phyloP scores from a whole-genome alignment of 2,888 invertebrate genomes.

The Hyposoter dolosus region DNA sequence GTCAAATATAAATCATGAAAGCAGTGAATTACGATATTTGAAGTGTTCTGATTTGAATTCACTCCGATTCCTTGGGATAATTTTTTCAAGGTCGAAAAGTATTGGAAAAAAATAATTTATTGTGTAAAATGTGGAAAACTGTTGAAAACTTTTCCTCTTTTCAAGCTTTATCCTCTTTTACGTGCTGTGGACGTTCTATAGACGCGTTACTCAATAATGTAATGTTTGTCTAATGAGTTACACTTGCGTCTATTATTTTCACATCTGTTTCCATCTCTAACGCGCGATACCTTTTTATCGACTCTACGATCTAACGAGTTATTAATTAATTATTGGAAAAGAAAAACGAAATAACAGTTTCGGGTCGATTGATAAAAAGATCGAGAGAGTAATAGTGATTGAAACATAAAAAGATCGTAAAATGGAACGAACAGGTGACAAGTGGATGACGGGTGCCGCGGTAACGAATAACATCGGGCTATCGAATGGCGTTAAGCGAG shows the following conservation, averaged over 20 bases:
- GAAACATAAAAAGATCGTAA: constrained; percentile 5
- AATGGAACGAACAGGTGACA: constrained; percentile 38
- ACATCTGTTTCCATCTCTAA: constrained; percentile 23
- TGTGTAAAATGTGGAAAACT: neutral
- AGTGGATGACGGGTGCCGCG: constrained; percentile 17
- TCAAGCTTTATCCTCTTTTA: neutral
- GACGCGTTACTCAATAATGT: neutral
- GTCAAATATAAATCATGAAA: neutral
- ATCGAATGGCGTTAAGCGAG: constrained; percentile 40
- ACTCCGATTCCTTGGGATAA: neutral
- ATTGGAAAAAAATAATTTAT: neutral
- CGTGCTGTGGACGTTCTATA: neutral
- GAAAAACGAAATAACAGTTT: neutral
- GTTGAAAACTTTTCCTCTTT: neutral
- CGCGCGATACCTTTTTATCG: constrained; percentile 5
- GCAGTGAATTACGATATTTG: neutral
- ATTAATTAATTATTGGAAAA: no score
- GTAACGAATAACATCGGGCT: constrained; percentile 44
- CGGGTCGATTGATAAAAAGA: constrained; percentile 1
- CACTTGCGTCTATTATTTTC: constrained; percentile 35
- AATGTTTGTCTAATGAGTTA: constrained; percentile 37
- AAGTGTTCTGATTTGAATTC: neutral
- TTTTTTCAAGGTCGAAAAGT: neutral
- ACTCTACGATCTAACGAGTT: neutral
- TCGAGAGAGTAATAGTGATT: neutral